A percentile compares a stretch with the other conserved stretches of the same genome.
These are phyloP conservation scores for Peromyscus maniculatus DNA, from an alignment of 2,113 vertebrate genomes.

Conservation along the genomic window DNA sequence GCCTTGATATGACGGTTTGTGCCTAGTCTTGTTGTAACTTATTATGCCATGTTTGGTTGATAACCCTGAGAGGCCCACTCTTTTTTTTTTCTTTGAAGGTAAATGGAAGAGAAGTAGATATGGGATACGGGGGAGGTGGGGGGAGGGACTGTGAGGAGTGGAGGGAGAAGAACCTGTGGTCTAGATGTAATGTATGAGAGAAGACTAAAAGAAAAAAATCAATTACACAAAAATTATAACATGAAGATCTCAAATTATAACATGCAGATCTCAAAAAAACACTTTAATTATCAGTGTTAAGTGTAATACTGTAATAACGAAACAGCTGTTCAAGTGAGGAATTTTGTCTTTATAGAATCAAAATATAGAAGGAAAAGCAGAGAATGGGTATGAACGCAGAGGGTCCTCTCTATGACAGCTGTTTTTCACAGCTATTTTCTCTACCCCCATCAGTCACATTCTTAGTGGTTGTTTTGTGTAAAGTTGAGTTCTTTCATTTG, in stretches of 20 bases:
- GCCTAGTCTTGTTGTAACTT: background rate
- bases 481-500: constrained; percentile 48
- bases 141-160: background rate
- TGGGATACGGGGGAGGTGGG: too few relatives aligned
- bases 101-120: background rate
- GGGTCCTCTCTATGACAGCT: background rate
- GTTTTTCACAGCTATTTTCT: constrained; percentile 29
- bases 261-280: constrained; percentile 7
- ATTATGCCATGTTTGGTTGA: background rate
- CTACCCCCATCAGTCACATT: constrained; percentile 10
- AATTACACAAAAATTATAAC: constrained; percentile 38
- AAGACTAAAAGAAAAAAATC: background rate
- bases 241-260: background rate
- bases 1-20: background rate
- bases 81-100: background rate
- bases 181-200: background rate
- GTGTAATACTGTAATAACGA: constrained; percentile 53
- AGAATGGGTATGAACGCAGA: background rate
- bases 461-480: constrained; percentile 16
- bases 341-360: constrained; percentile 31
- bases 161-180: background rate
- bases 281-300: constrained; percentile 38
- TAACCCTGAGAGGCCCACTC: background rate
- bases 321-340: constrained; percentile 40
- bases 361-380: constrained; percentile 2